phyloP scores from a whole-genome alignment of 1,140 invertebrate genomes.

The Trypoxylus dichotomus region DNA sequence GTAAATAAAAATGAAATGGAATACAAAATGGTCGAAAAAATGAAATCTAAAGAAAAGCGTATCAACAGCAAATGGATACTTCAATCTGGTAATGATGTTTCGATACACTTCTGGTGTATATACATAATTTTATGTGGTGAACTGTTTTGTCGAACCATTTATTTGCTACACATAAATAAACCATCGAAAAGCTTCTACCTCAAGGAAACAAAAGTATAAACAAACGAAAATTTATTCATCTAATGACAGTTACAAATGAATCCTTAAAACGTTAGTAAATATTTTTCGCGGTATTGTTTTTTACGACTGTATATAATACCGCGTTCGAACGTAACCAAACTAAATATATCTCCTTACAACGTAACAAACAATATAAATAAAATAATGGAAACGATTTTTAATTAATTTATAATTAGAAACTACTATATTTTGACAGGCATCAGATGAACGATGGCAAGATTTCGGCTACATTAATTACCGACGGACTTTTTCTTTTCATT shows the following conservation, averaged over 20 bases:
- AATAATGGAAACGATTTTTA: constrained; percentile 23
- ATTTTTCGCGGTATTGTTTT: not conserved
- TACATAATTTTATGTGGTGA: too few species aligned
- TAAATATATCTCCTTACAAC: not conserved
- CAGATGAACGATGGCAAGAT: constrained; percentile 4
- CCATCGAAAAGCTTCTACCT: not conserved
- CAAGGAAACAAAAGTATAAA: not conserved
- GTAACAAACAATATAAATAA: constrained; percentile 17
- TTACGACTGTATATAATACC: not conserved
- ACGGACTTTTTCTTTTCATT: constrained; percentile 12
- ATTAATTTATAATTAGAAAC: constrained; percentile 24
- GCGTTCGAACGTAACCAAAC: not conserved
- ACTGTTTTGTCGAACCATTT: too few species aligned
- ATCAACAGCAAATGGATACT: too few species aligned
- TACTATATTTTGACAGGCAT: constrained; percentile 24
- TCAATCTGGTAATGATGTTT: too few species aligned
- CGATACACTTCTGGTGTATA: too few species aligned
- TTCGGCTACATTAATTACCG: constrained; percentile 15
- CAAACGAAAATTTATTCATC: not conserved
- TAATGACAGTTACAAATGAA: not conserved
- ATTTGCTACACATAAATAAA: too few species aligned
- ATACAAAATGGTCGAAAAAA: too few species aligned
- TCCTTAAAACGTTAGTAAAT: not conserved
- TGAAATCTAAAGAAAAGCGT: too few species aligned
- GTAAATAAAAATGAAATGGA: too few species aligned